Evolutionary conservation across 2,888 invertebrate species (phyloP).

Genomic region (Heliconius cydno): DNA sequence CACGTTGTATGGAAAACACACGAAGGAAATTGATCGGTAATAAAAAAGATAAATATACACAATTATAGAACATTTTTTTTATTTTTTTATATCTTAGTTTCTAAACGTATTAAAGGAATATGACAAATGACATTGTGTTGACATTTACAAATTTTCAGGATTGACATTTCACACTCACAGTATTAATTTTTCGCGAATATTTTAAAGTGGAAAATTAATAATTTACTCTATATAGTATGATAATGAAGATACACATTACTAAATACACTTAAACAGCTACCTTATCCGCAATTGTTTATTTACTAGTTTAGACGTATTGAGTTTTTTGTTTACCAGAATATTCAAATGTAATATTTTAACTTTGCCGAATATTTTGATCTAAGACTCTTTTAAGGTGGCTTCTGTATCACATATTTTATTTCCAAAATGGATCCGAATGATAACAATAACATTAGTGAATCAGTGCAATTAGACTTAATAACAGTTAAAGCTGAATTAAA

Average conservation of each 20-base stretch:
- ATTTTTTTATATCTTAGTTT: too few relatives aligned
- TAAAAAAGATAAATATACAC: too few relatives aligned
- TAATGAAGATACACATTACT: background rate
- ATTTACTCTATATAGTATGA: background rate
- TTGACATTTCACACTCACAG: slow-evolving; percentile 19
- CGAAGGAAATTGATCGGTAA: too few relatives aligned
- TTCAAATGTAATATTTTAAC: slow-evolving; percentile 18
- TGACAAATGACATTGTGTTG: slow-evolving; percentile 8
- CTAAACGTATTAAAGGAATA: background rate
- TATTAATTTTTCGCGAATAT: slow-evolving; percentile 15
- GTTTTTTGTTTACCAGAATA: slow-evolving; percentile 7
- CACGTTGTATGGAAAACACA: too few relatives aligned
- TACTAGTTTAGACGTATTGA: background rate
- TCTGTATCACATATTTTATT: background rate
- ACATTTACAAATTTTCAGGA: slow-evolving; percentile 25
- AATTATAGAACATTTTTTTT: too few relatives aligned
- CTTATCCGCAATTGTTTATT: background rate
- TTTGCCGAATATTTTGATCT: slow-evolving; percentile 11
- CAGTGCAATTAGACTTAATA: slow-evolving; percentile 30
- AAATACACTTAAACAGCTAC: background rate
- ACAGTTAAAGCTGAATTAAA: slow-evolving; percentile 28
- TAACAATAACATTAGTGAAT: slow-evolving; percentile 32
- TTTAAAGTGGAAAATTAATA: slow-evolving; percentile 11
- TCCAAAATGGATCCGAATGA: slow-evolving; percentile 40
- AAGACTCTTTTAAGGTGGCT: background rate